phyloP scores from a whole-genome alignment of 2,113 vertebrate genomes.

The Climacteris rufus region DNA sequence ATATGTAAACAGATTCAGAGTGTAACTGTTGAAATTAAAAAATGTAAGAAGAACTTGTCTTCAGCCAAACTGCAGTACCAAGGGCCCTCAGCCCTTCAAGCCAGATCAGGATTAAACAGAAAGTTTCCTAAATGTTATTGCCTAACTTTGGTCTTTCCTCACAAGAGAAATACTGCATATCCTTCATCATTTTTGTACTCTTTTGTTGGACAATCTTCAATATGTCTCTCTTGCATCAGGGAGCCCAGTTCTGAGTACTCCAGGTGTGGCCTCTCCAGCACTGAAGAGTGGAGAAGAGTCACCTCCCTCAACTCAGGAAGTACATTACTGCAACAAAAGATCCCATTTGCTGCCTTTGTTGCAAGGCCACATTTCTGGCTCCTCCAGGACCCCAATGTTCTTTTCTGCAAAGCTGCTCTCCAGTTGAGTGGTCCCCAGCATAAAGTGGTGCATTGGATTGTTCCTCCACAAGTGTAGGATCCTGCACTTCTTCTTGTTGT shows the following conservation, averaged over 20 bases:
- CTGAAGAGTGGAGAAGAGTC: neutral
- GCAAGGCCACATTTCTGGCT: neutral
- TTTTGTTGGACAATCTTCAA: neutral
- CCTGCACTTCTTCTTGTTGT: neutral
- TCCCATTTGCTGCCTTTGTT: neutral
- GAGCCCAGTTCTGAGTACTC: neutral
- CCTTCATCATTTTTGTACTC: neutral
- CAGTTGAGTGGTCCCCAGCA: neutral
- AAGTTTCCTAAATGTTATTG: neutral
- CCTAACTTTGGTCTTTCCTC: neutral
- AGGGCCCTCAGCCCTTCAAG: neutral
- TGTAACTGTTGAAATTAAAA: neutral
- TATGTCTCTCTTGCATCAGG: neutral
- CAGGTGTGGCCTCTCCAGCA: neutral
- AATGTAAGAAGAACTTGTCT: neutral
- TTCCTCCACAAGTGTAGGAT: neutral
- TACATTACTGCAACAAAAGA: neutral
- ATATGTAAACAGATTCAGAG: neutral
- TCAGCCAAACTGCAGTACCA: neutral
- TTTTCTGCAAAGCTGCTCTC: neutral
- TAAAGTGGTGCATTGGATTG: accelerated
- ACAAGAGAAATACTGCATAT: neutral
- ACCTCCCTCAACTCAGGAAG: neutral
- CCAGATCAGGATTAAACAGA: neutral
- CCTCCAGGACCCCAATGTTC: accelerated